Conservation (phyloP, 2,113 vertebrate species). For the Psittacara wagleri region DNA sequence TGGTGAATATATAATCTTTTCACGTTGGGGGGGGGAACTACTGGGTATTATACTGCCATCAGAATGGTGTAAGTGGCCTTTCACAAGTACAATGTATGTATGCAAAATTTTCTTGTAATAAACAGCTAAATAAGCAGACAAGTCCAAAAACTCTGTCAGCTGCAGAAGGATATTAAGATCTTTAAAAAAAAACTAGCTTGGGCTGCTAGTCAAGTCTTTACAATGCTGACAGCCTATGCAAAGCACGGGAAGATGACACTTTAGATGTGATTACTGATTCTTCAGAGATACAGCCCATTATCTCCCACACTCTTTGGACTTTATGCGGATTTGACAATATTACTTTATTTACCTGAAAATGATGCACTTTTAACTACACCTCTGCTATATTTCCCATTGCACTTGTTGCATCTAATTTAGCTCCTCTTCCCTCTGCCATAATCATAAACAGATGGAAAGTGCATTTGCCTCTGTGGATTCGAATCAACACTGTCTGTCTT, state of each 20-base stretch:
- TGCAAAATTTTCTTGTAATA: not conserved
- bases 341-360: conserved; percentile 17
- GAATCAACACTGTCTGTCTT: conserved; percentile 1
- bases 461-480: conserved; percentile 6
- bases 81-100: not conserved
- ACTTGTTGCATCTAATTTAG: not conserved
- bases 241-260: not conserved
- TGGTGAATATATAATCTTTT: conserved; percentile 26
- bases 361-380: not conserved
- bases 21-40: not conserved
- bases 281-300: not conserved
- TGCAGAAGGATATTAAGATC: not conserved
- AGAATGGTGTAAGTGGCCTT: not conserved
- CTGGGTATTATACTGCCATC: not conserved
- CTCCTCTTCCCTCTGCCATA: not conserved
- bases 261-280: not conserved
- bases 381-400: not conserved
- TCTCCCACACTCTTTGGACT: not conserved
- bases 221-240: not conserved
- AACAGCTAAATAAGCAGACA: not conserved
- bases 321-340: not conserved
- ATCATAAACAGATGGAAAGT: not conserved
- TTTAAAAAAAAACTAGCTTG: not conserved
- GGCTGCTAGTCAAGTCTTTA: not conserved
- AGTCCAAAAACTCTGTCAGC: not conserved